Evolutionary conservation across 2,797 vertebrate species (phyloP), one percentile per base, ranked within the genome.

Genomic region (Botia kubotai): DNA sequence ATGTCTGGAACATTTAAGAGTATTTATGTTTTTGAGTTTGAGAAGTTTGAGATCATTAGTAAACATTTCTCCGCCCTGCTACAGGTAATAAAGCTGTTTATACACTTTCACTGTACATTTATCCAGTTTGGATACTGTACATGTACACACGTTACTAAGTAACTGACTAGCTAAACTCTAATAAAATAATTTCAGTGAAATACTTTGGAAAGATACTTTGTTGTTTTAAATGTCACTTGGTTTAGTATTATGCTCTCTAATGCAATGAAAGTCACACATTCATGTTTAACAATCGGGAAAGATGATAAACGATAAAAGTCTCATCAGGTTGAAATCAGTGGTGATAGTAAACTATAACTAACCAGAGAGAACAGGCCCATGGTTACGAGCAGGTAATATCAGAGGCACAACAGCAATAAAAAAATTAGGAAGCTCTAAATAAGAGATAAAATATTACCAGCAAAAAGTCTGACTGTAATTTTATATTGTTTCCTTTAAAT

Each of bases 401-500:
- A 66, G 77, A 79, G 85, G 75, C 81, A 89, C 83, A 90, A 86
- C 86, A 91, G 89, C 87, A 81, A 68, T 48, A 82, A 88, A 79
- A 60, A 60, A 57, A 33, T 65, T 65, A 78, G 82, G 50, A 84
- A 84, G 87, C 86, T 67, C 80, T 2, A 79, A 86, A 80, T 29
- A 21, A 68, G 36, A 36, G n/a, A 81, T 92, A 87, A 94, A 93
- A 92, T 92, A 85, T 89, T 63, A 87, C 90, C 83, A 12, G 8
- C 86, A 72, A 88, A 91, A 89, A 92, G 86, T 90, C 80, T 69
- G 84, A 87, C 89, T 81, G 83, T 82, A 90, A 92, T 93, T 87
- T 92, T 90, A 93, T 94, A 92, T 92, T 83, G 26, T 91, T 94
- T 94, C 91, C 92, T 93, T 93, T 88, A 93, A 96, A 95, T 95